Evolutionary conservation across 1,140 invertebrate genomes (phyloP), one percentile per base, ranked within the genome.

Genomic region (Batillaria attramentaria): DNA sequence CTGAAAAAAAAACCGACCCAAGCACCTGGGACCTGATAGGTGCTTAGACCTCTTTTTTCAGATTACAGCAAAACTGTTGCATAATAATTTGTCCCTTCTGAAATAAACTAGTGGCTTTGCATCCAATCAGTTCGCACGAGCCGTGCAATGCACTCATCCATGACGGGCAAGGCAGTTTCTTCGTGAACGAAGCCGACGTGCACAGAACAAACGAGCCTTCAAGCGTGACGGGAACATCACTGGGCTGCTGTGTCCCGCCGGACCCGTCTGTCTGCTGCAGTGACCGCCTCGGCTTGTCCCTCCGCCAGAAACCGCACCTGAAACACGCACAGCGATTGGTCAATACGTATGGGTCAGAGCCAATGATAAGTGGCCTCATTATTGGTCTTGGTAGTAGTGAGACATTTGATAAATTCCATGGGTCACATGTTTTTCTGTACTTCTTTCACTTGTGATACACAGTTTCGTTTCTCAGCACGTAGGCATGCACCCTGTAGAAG

Each of bases 261-360:
- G n/a, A 54, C 50, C 18, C 50, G 10, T 54, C n/a, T n/a, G n/a
- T 1, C 50, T 54, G 1, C 18, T 54, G 46, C 10, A 13, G 24
- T 54, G 46, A 54, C n/a, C 50, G n/a, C n/a, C 50, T 54, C 18
- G n/a, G 18, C 50, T n/a, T 74, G 46, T 39, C 72, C 72, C 50
- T 74, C 72, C 2, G 72, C 72, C n/a, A 74, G 50, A 60, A 74
- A 74, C 54, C 39, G 31, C 31, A 74, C 72, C 72, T 74, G 72
- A 74, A 74, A 74, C 31, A 57, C 3, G 31, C 62, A 24, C 2
- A 31, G 16, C 62, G 31, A n/a, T n/a, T n/a, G n/a, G n/a, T n/a
- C n/a, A n/a, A n/a, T n/a, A n/a, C n/a, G n/a, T n/a, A n/a, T n/a
- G n/a, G n/a, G n/a, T n/a, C n/a, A n/a, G n/a, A n/a, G n/a, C n/a